These are phyloP conservation scores for Byasa hedistus DNA, from an alignment of 2,888 invertebrate species.

Conservation along the genomic window DNA sequence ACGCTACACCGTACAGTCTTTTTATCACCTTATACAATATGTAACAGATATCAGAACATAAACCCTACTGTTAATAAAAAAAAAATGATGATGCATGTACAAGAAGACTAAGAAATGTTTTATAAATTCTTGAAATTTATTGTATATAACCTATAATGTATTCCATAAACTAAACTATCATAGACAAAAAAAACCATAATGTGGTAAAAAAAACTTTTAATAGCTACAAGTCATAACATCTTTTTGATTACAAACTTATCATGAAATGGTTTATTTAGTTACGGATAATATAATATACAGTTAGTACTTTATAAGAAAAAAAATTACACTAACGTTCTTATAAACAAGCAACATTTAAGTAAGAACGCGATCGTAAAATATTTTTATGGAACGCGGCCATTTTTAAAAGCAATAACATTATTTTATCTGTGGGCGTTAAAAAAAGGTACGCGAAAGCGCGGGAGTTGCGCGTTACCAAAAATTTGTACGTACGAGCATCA, in stretches of 20 bases:
- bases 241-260: not conserved
- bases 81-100: too few species aligned
- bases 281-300: not conserved
- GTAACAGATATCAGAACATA: too few species aligned
- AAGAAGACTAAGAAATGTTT: too few species aligned
- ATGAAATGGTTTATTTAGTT: not conserved
- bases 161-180: too few species aligned
- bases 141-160: too few species aligned
- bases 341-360: not conserved
- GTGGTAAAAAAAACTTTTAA: not conserved
- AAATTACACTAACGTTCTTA: conserved; percentile 4
- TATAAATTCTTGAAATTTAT: too few species aligned
- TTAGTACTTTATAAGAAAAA: not conserved
- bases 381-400: conserved; percentile 23
- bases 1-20: too few species aligned
- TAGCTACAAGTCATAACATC: not conserved
- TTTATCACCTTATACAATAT: too few species aligned
- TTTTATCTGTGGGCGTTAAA: conserved; percentile 15
- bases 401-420: conserved; percentile 20
- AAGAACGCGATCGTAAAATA: conserved; percentile 7
- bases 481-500: conserved; percentile 3
- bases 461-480: conserved; percentile 8
- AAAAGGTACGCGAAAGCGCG: conserved; percentile 10
- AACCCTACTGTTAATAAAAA: too few species aligned
- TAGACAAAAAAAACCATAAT: too few species aligned